Percentiles rank a stretch among this genome's conserved stretches.
These are phyloP conservation scores for Drosophila siamana DNA, from an alignment of 2,888 invertebrate genomes.

Conservation along the genomic window DNA sequence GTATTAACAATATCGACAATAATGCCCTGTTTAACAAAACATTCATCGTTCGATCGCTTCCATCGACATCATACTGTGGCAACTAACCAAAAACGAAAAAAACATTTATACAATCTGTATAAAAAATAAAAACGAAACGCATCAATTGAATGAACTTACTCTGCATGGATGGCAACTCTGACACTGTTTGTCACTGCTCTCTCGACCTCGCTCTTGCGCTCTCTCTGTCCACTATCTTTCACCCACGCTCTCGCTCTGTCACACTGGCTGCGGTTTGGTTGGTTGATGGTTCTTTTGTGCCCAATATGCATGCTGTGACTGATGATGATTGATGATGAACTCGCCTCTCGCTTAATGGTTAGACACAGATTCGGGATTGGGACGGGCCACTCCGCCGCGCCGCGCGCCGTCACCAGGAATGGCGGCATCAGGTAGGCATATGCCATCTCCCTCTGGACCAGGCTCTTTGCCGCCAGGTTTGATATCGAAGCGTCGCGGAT, in stretches of 20 bases:
- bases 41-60: constrained; percentile 54
- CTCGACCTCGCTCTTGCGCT: constrained; percentile 28
- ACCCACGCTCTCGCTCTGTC: constrained; percentile 29
- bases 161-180: constrained; percentile 55
- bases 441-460: constrained; percentile 94
- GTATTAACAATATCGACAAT: constrained; percentile 43
- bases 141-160: constrained; percentile 30
- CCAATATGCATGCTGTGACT: constrained; percentile 25
- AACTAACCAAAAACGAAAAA: constrained; percentile 44
- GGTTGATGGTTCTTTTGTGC: constrained; percentile 43
- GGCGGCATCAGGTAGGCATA: constrained; percentile 89
- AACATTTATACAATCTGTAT: constrained; percentile 4
- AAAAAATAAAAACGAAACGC: constrained; percentile 17
- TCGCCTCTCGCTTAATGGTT: constrained; percentile 77
- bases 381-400: constrained; percentile 94
- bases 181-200: constrained; percentile 38
- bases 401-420: constrained; percentile 94
- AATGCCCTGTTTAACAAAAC: constrained; percentile 40
- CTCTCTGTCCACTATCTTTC: constrained; percentile 7
- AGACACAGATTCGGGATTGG: constrained; percentile 94
- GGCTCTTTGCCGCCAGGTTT: constrained; percentile 92
- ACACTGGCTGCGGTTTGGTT: constrained; percentile 14
- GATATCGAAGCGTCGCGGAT: constrained; percentile 90
- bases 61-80: constrained; percentile 46
- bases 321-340: constrained; percentile 47